Conservation (phyloP, 2,888 invertebrate species). For the Adelphocoris suturalis region DNA sequence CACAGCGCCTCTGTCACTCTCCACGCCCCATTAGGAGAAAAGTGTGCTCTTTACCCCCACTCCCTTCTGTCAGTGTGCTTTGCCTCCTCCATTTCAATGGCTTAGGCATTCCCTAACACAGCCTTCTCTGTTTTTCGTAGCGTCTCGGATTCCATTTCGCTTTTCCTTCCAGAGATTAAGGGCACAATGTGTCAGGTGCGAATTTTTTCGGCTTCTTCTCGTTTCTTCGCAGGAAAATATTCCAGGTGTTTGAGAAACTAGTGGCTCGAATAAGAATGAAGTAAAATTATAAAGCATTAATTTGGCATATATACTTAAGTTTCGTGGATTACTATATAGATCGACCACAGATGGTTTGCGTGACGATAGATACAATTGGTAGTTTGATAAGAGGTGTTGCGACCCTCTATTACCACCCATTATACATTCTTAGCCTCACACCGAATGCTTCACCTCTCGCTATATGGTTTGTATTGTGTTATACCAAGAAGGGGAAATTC, state of each 20-base stretch:
- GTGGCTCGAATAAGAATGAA: neutral
- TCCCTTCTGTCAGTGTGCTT: neutral
- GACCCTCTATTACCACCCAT: too few species aligned
- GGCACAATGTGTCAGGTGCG: neutral
- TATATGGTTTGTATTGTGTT: too few species aligned
- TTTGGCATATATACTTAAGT: neutral
- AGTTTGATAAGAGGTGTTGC: too few species aligned
- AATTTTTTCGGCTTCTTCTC: neutral
- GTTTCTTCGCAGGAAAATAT: neutral
- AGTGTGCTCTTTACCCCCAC: constrained; percentile 17
- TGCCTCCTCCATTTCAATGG: neutral
- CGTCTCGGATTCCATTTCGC: constrained; percentile 41
- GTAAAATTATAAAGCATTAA: neutral
- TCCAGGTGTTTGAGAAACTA: neutral
- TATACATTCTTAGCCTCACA: too few species aligned
- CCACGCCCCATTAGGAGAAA: constrained; percentile 22
- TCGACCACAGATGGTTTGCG: neutral
- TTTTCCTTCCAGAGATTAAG: neutral
- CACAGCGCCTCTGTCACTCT: neutral
- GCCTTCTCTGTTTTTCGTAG: neutral
- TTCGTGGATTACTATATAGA: too few species aligned
- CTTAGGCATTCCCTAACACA: constrained; percentile 1
- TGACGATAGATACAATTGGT: neutral
- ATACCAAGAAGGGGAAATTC: too few species aligned
- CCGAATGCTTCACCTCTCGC: too few species aligned